phyloP scores from a whole-genome alignment of 2,888 invertebrate species.

The Gerris lacustris region DNA sequence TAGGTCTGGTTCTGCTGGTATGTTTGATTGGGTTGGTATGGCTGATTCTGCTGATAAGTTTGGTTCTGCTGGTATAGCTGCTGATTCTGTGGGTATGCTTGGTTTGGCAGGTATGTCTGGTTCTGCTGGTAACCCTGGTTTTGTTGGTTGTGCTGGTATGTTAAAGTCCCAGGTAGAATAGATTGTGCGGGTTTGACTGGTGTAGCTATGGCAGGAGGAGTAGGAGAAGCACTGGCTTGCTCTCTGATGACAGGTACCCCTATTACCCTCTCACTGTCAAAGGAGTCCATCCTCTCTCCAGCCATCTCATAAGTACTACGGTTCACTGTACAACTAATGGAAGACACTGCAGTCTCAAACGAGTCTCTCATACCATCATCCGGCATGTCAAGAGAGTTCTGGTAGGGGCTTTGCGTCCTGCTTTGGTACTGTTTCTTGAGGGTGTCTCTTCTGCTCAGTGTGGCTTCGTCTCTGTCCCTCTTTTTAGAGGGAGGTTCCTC shows the following conservation, averaged over 20 bases:
- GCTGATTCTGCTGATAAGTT: no score
- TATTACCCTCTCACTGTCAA: neutral
- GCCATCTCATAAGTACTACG: conserved; percentile 10
- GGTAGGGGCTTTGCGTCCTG: conserved; percentile 32
- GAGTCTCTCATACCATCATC: conserved; percentile 44
- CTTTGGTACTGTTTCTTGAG: conserved; percentile 27
- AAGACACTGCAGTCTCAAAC: conserved; percentile 44
- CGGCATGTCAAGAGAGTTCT: conserved; percentile 43
- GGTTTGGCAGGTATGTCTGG: neutral
- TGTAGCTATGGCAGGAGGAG: neutral
- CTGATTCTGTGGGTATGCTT: no score
- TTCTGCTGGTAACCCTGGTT: conserved; percentile 15
- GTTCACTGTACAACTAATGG: conserved; percentile 36
- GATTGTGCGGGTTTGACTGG: conserved; percentile 7
- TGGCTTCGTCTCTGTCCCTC: conserved; percentile 1
- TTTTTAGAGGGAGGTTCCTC: conserved; percentile 3
- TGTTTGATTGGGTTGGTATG: no score
- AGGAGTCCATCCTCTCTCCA: neutral
- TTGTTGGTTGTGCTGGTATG: conserved; percentile 16
- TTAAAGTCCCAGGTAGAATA: conserved; percentile 5
- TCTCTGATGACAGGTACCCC: conserved; percentile 9
- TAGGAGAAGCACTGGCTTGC: conserved; percentile 12
- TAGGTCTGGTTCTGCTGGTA: no score
- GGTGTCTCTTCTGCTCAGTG: conserved; percentile 26
- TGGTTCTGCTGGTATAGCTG: no score